Percentiles rank a stretch among this genome's conserved stretches.
These are phyloP conservation scores for Myiotriccus ornatus DNA, from an alignment of 2,797 vertebrate species.

Conservation along the genomic window DNA sequence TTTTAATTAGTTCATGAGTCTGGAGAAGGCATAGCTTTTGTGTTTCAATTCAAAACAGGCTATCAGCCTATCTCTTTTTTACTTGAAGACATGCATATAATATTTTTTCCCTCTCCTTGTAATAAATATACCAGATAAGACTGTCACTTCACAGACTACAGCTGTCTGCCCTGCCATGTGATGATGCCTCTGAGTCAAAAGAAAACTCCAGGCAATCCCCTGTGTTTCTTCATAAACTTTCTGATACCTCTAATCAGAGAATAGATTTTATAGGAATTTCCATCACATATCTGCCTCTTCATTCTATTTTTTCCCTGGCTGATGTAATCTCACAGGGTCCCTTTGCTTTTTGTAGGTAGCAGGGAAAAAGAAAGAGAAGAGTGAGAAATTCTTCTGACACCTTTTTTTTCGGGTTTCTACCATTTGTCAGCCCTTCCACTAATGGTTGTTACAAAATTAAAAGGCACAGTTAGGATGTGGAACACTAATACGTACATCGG, in stretches of 20 bases:
- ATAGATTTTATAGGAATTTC: constrained; percentile 49
- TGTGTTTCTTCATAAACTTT: background rate
- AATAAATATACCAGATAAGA: background rate
- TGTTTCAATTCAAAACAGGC: background rate
- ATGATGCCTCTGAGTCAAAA: constrained; percentile 22
- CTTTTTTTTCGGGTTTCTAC: background rate
- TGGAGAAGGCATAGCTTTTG: background rate
- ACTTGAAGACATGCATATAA: background rate
- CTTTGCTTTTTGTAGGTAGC: background rate
- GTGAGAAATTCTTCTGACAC: background rate
- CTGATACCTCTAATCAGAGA: constrained; percentile 35
- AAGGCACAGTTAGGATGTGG: background rate
- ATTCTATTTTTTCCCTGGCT: constrained; percentile 20
- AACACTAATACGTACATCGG: background rate
- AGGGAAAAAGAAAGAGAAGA: background rate
- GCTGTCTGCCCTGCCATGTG: background rate
- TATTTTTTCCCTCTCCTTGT: background rate
- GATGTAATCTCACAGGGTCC: background rate
- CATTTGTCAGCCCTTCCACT: background rate
- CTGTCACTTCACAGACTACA: background rate
- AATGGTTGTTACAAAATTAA: background rate
- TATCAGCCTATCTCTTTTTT: background rate
- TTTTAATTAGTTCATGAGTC: background rate
- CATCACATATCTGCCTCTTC: background rate
- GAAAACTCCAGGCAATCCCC: constrained; percentile 39